phyloP scores from a whole-genome alignment of 2,797 vertebrate genomes.

The Cephalopachus bancanus region DNA sequence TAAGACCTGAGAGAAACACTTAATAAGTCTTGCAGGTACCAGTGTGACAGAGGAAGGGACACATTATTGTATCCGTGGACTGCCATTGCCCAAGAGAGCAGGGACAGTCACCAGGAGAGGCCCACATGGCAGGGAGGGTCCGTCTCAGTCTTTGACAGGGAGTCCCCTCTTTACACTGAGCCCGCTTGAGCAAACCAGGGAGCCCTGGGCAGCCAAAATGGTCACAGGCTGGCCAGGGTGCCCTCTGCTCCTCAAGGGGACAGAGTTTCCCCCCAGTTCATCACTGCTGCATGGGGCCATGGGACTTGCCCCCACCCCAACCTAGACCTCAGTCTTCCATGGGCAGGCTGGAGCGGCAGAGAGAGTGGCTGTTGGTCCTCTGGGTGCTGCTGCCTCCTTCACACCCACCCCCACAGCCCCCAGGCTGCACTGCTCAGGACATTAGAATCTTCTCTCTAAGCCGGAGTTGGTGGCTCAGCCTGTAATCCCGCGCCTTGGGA shows the following conservation, averaged over 20 bases:
- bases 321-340: background rate
- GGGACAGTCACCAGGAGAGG: background rate
- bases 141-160: background rate
- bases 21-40: accelerated
- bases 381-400: background rate
- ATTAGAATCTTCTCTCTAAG: no score
- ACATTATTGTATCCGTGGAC: background rate
- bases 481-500: no score
- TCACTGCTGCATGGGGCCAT: background rate
- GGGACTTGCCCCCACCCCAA: background rate
- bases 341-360: background rate
- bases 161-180: background rate
- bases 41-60: background rate
- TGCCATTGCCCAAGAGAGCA: background rate
- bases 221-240: background rate
- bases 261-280: accelerated
- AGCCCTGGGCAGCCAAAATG: background rate
- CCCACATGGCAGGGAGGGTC: accelerated
- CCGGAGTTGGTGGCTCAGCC: no score
- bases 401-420: accelerated
- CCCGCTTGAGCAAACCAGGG: background rate
- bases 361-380: background rate
- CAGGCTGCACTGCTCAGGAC: background rate
- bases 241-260: background rate
- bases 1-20: background rate